Evolutionary conservation across 2,113 vertebrate genomes (phyloP), one percentile per base, ranked within the genome.

Genomic region (Bos indicus): DNA sequence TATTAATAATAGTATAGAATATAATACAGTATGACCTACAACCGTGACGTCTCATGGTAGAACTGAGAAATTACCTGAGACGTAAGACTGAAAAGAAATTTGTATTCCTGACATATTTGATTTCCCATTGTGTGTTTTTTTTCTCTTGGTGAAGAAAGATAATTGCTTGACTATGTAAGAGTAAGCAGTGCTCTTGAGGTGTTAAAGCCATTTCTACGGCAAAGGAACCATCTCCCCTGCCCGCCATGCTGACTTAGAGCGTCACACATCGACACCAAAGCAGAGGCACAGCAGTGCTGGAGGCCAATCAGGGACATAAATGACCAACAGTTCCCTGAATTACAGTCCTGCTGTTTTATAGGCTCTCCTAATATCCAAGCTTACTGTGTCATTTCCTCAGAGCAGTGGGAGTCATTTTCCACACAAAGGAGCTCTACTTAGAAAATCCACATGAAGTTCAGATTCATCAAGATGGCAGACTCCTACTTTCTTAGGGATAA

Each of bases 191-290:
- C 30, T 83, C 33, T 2, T 13, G 11, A 60, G 43, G 17, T 17
- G 14, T 51, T 13, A 11, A 82, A 80, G 46, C 15, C 8, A 64
- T 23, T 74, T 59, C 59, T 14, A 86, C 8, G 46, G 33, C 17
- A 80, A 48, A 5, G 13, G 51, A 60, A 21, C 5, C 9, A 9
- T 10, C 62, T 90, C 9, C n/a, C n/a, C 48, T 54, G 84, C 54
- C 30, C 1, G 1, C 33, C 56, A 46, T 0, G 4, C 19, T 46
- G 89, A 71, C 23, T 2, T 9, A 26, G 74, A 62, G 54, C 11
- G 5, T 71, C 25, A 9, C 0, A 4, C 3, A 10, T 6, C 25
- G 7, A 23, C 7, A 7, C 30, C 7, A 28, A 8, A 13, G 26
- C 19, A 52, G 12, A 77, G 43, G 33, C 57, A 74, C 17, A 23